Base-by-base conservation (phyloP, 2,797 vertebrate species). In the Salmo trutta region DNA sequence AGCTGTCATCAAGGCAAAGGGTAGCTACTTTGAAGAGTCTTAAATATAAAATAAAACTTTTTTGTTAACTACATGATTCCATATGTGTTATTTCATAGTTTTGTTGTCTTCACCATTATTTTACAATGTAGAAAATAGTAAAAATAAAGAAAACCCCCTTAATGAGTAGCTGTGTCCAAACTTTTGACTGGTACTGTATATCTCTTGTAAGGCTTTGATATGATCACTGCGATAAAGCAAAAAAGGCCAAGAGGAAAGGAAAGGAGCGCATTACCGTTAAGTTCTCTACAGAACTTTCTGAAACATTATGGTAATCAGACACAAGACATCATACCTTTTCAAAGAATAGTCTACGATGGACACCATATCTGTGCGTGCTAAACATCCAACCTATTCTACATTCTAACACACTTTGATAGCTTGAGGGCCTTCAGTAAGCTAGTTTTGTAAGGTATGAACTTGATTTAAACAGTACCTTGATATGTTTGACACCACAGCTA, bases 401-500 rank as follows among this genome's bases (percentile, higher is more conserved):
- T 66, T 66, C 21, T 31, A 66, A 29, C 62, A 65, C 24, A 24
- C 62, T 29, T 12, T 7, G 27, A 66, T 29, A 27, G 24, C 64
- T 19, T 31, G 67, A 36, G 31, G 12, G 3, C 66, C 68, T 19
- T 21, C 33, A 47, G 19, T 71, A 3, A 51, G 2, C 6, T 24
- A 6, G 16, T 67, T 29, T 17, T 29, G 65, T 31, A 17, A 31
- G 27, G 24, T 12, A 24, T 36, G 16, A 33, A 31, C 4, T 36
- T 31, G 7, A 68, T 68, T 68, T 27, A 36, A 33, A 33, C 17
- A n/a, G 66, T 68, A 99, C 98, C 98, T 99, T 99, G 86, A 99
- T 99, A 89, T 99, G 98, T 93, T 99, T 99, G 90, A 99, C 98
- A 1, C 98, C 98, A 90, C 98, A 99, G 95, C 98, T 99, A 84